phyloP scores from a whole-genome alignment of 2,888 invertebrate species.

The Clepsis dumicolana region DNA sequence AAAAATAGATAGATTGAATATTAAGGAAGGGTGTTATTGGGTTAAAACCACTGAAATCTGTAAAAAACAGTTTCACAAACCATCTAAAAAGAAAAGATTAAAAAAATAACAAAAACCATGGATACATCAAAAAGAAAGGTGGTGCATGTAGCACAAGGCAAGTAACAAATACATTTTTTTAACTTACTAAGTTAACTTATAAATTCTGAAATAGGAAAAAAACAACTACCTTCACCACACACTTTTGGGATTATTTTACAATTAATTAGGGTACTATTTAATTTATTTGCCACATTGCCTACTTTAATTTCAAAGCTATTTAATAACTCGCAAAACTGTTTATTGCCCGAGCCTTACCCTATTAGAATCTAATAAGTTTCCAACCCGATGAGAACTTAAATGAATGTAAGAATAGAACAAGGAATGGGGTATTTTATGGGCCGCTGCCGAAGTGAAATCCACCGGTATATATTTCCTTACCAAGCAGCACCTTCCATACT shows the following conservation, averaged over 20 bases:
- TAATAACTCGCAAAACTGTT: neutral
- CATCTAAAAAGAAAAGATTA: too few species aligned
- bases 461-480: constrained; percentile 69
- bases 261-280: neutral
- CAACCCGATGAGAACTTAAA: neutral
- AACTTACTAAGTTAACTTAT: too few species aligned
- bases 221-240: neutral
- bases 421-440: neutral
- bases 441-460: neutral
- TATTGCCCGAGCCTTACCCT: neutral
- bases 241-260: too few species aligned
- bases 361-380: neutral
- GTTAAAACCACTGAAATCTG: too few species aligned
- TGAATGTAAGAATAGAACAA: neutral
- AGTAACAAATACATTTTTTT: too few species aligned
- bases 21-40: too few species aligned
- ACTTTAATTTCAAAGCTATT: neutral
- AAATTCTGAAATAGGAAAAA: too few species aligned
- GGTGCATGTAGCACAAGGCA: too few species aligned
- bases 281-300: neutral
- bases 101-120: too few species aligned
- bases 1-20: too few species aligned
- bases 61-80: too few species aligned
- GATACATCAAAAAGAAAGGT: too few species aligned
- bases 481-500: constrained; percentile 95